Evolutionary conservation across 2,797 vertebrate genomes (phyloP).

Genomic region (Labeo calbasu): DNA sequence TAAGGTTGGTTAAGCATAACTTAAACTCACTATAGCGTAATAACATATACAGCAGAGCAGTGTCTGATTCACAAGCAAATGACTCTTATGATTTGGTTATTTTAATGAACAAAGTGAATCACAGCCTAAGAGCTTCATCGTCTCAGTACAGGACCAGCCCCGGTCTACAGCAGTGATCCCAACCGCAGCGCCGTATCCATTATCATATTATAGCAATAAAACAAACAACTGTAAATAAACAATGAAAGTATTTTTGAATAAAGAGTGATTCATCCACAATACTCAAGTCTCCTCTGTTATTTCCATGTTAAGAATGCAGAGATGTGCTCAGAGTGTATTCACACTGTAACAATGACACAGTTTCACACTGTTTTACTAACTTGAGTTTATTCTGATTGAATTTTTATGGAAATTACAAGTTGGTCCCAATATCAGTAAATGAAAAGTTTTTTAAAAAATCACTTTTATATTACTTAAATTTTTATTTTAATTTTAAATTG

Average conservation of each 20-base stretch:
- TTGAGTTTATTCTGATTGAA: slow-evolving; percentile 47
- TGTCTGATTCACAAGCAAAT: background rate
- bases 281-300: background rate
- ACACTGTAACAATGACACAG: background rate
- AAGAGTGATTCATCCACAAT: background rate
- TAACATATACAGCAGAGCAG: background rate
- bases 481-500: slow-evolving; percentile 8
- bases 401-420: slow-evolving; percentile 16
- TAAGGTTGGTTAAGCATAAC: no score
- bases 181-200: background rate
- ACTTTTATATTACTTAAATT: slow-evolving; percentile 4
- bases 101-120: background rate
- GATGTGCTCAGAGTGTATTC: background rate
- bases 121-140: background rate
- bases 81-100: background rate
- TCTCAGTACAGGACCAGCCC: background rate
- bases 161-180: background rate
- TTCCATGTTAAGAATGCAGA: background rate
- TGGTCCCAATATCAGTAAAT: slow-evolving; percentile 36
- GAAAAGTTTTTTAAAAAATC: slow-evolving; percentile 21
- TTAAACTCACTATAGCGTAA: background rate
- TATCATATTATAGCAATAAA: background rate
- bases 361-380: slow-evolving; percentile 19
- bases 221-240: background rate
- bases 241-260: background rate